A percentile compares a stretch with the other conserved stretches of the same genome.
These are phyloP conservation scores for Chrysemys picta DNA, from an alignment of 2,113 vertebrate genomes.

Conservation along the genomic window DNA sequence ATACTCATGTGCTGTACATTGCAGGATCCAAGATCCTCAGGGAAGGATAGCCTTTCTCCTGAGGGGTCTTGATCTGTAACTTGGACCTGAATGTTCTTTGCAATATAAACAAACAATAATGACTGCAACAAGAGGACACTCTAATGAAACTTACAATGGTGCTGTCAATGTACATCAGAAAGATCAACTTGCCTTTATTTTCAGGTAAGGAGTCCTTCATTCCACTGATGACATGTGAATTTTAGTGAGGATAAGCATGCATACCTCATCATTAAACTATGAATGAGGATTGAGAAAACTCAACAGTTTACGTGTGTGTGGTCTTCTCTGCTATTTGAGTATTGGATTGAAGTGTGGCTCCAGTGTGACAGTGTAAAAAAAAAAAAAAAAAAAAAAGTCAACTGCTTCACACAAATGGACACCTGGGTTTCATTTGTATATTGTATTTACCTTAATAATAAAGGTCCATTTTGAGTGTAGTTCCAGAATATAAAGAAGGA, in stretches of 20 bases:
- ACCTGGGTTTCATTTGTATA: background rate
- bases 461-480: rapidly evolving
- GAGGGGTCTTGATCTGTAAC: background rate
- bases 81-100: background rate
- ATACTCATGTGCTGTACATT: rapidly evolving
- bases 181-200: background rate
- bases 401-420: background rate
- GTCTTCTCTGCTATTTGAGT: background rate
- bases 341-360: background rate
- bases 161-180: rapidly evolving
- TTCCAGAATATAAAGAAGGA: background rate
- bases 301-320: background rate
- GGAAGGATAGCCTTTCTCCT: rapidly evolving
- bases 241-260: background rate
- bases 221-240: background rate
- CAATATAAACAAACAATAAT: background rate
- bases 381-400: conserved; percentile 51
- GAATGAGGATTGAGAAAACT: background rate
- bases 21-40: rapidly evolving
- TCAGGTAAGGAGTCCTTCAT: background rate
- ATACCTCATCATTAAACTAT: background rate
- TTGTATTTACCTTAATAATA: background rate
- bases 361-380: background rate
- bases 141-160: background rate
- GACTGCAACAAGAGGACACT: background rate